Conservation (phyloP, 2,888 invertebrate genomes). For the Mesorhabditis sp. region DNA sequence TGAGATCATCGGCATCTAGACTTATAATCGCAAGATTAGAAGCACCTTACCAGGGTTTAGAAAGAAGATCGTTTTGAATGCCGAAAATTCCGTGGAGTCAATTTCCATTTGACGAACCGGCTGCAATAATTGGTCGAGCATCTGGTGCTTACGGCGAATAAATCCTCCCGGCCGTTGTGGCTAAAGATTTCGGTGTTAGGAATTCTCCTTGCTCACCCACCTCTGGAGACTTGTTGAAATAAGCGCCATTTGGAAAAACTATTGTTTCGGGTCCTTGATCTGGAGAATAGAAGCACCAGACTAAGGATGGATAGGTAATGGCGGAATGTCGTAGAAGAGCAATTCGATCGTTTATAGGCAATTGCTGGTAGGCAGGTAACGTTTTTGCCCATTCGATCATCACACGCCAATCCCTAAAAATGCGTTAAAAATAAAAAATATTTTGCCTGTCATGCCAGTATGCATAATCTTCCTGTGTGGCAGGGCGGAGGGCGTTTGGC, state of each 20-base stretch:
- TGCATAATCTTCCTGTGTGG: conserved; percentile 45
- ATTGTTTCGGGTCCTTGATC: conserved; percentile 52
- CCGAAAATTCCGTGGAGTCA: conserved; percentile 54
- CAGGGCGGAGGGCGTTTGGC: conserved; percentile 27
- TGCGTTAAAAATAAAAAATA: not conserved
- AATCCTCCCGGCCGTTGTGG: conserved; percentile 33
- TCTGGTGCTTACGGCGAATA: conserved; percentile 47
- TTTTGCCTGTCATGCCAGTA: conserved; percentile 55
- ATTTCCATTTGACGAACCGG: conserved; percentile 50
- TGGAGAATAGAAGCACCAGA: conserved; percentile 55
- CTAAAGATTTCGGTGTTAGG: not conserved
- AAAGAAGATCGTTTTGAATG: conserved; percentile 56
- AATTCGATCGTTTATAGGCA: conserved; percentile 46
- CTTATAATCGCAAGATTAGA: conserved; percentile 7
- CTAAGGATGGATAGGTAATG: conserved; percentile 53
- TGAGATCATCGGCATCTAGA: conserved; percentile 55
- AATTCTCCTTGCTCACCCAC: not conserved
- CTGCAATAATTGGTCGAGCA: conserved; percentile 54
- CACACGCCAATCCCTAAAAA: conserved; percentile 36
- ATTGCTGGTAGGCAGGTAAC: conserved; percentile 41
- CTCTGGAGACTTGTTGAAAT: conserved; percentile 51
- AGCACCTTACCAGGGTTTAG: conserved; percentile 49
- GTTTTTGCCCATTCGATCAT: conserved; percentile 58
- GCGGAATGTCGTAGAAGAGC: conserved; percentile 54
- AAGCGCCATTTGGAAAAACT: conserved; percentile 55